phyloP scores from a whole-genome alignment of 2,888 invertebrate species.

The Caenorhabditis uteleia region DNA sequence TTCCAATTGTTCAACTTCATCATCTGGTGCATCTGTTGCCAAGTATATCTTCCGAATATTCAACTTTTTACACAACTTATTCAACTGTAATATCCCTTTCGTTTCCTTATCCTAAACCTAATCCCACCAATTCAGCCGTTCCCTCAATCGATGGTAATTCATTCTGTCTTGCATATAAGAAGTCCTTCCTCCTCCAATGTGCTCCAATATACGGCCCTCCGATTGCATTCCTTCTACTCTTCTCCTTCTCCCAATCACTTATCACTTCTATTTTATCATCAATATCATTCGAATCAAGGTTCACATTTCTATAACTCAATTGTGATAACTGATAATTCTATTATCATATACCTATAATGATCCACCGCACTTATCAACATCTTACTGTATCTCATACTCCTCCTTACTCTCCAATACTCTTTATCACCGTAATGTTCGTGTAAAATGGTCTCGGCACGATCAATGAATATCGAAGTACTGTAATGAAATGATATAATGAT shows the following conservation, averaged over 20 bases:
- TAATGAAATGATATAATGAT: slow-evolving; percentile 14
- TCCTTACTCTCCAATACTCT: slow-evolving; percentile 80
- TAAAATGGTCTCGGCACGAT: slow-evolving; percentile 81
- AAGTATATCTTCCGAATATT: slow-evolving; percentile 51
- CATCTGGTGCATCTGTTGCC: slow-evolving; percentile 57
- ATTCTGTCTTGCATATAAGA: slow-evolving; percentile 79
- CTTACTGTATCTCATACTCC: slow-evolving; percentile 88
- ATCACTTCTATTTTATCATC: slow-evolving; percentile 39
- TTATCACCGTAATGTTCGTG: slow-evolving; percentile 86
- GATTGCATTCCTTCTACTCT: slow-evolving; percentile 24
- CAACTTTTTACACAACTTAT: slow-evolving; percentile 28
- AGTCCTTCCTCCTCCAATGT: slow-evolving; percentile 89
- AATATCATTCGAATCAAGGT: slow-evolving; percentile 65
- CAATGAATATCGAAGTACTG: slow-evolving; percentile 71
- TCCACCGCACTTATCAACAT: slow-evolving; percentile 78
- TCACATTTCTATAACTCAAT: slow-evolving; percentile 74
- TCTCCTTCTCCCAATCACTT: slow-evolving; percentile 25
- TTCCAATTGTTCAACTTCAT: slow-evolving; percentile 72
- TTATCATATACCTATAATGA: slow-evolving; percentile 75
- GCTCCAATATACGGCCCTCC: slow-evolving; percentile 80
- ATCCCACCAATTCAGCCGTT: slow-evolving; percentile 74
- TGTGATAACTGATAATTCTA: background rate
- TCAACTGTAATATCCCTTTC: slow-evolving; percentile 27
- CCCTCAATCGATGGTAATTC: slow-evolving; percentile 82
- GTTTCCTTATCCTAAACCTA: background rate